Percentiles rank a stretch among this genome's conserved stretches.
phyloP scores from a whole-genome alignment of 2,797 vertebrate genomes.

The Choloepus didactylus region DNA sequence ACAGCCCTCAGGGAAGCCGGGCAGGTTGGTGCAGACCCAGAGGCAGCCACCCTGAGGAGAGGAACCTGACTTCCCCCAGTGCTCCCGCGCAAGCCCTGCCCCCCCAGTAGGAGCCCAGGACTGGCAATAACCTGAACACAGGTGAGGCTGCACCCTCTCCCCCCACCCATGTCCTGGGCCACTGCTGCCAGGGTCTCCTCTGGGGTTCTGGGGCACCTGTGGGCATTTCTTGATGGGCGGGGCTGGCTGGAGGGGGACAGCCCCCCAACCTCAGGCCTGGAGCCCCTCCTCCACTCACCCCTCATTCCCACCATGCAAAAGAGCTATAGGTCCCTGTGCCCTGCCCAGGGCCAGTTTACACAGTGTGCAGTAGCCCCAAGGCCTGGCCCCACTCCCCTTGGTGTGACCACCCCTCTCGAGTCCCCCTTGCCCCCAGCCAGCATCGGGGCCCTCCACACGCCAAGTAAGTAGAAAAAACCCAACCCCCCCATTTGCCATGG shows the following conservation, averaged over 20 bases:
- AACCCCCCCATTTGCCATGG: slow-evolving; percentile 21
- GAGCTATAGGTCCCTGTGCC: slow-evolving; percentile 82
- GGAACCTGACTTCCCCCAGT: not conserved
- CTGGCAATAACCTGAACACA: slow-evolving; percentile 72
- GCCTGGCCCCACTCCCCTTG: slow-evolving; percentile 33
- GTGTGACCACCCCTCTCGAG: slow-evolving; percentile 49
- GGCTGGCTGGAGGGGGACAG: not conserved
- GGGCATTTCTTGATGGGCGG: slow-evolving; percentile 42
- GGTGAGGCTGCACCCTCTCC: slow-evolving; percentile 55
- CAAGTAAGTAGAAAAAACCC: slow-evolving; percentile 82
- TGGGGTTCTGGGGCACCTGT: slow-evolving; percentile 34
- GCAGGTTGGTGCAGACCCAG: not conserved
- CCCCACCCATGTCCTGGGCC: not conserved
- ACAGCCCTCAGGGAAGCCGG: slow-evolving; percentile 72
- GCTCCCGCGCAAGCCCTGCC: not conserved
- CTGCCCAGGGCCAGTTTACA: slow-evolving; percentile 82
- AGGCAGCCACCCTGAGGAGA: not conserved
- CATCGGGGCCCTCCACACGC: slow-evolving; percentile 69
- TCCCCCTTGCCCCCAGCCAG: slow-evolving; percentile 20
- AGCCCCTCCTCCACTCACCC: slow-evolving; percentile 15
- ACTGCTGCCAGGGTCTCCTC: slow-evolving; percentile 7
- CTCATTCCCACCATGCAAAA: slow-evolving; percentile 69
- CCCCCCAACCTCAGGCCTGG: slow-evolving; percentile 20
- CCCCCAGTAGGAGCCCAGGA: slow-evolving; percentile 50
- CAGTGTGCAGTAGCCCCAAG: slow-evolving; percentile 65